These are phyloP conservation scores for Cinara cedri DNA, from an alignment of 2,888 invertebrate species.

Conservation along the genomic window DNA sequence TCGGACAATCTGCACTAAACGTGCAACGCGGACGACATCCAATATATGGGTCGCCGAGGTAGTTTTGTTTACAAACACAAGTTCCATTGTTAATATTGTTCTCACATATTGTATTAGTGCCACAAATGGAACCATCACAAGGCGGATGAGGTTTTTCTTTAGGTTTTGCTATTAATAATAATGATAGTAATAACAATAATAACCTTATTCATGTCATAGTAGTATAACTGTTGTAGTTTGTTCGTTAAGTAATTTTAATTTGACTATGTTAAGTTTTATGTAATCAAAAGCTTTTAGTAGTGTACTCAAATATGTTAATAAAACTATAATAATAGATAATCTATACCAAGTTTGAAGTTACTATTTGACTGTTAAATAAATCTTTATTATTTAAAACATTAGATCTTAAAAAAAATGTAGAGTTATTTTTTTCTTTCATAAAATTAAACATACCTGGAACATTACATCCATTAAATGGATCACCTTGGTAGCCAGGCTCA, in stretches of 20 bases:
- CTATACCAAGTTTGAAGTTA: not conserved
- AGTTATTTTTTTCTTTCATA: not conserved
- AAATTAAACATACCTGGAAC: constrained; percentile 60
- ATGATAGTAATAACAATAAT: constrained; percentile 25
- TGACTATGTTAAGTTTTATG: not conserved
- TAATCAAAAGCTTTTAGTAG: constrained; percentile 26
- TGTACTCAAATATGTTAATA: constrained; percentile 9
- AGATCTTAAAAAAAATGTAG: constrained; percentile 18
- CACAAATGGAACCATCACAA: constrained; percentile 75
- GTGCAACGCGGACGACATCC: constrained; percentile 77
- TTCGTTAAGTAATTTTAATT: constrained; percentile 32
- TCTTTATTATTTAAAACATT: not conserved
- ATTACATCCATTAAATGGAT: constrained; percentile 79
- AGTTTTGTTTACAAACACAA: constrained; percentile 68
- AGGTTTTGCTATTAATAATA: constrained; percentile 58
- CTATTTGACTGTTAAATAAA: constrained; percentile 12
- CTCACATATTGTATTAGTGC: constrained; percentile 67
- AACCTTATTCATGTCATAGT: constrained; percentile 21
- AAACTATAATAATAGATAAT: not conserved
- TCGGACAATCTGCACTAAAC: constrained; percentile 79
- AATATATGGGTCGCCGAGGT: constrained; percentile 67
- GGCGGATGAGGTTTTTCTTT: constrained; percentile 66
- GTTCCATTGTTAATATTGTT: constrained; percentile 67
- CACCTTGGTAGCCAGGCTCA: constrained; percentile 76
- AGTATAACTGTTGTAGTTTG: constrained; percentile 21